Percentiles rank a stretch among this genome's conserved stretches.
Evolutionary conservation across 2,888 invertebrate species (phyloP).

Genomic region (Rhyacophila evoluta): DNA sequence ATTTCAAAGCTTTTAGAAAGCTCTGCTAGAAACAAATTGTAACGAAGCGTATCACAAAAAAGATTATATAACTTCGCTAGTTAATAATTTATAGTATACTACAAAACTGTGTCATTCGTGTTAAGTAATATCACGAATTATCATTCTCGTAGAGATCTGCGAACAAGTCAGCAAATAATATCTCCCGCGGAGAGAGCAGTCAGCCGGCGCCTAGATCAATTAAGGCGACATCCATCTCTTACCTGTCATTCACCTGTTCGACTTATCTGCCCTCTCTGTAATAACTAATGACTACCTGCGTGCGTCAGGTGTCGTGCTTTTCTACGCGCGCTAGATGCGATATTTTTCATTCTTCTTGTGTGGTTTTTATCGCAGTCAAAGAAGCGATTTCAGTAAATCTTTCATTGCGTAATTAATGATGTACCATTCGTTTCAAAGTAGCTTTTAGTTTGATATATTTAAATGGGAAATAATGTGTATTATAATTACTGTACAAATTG

Average conservation of each 20-base stretch:
- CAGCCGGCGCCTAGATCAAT: background rate
- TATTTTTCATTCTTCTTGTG: background rate
- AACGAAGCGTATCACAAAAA: no score
- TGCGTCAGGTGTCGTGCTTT: background rate
- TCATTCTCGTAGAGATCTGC: background rate
- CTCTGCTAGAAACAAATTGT: no score
- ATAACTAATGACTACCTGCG: background rate
- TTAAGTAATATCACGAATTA: background rate
- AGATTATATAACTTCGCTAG: no score
- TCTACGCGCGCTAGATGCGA: background rate
- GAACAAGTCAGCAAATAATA: background rate
- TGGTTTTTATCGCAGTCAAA: no score
- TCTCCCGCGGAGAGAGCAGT: background rate
- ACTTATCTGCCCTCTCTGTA: background rate
- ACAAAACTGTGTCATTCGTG: background rate
- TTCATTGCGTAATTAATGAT: no score
- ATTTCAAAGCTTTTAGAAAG: no score
- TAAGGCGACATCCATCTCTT: slow-evolving; percentile 19
- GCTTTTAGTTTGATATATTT: no score
- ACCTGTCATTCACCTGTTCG: slow-evolving; percentile 6
- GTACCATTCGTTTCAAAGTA: no score
- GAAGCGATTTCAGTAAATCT: no score
- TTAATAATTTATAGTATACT: no score
- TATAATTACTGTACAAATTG: no score
- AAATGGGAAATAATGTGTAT: no score